A percentile compares a stretch with the other conserved stretches of the same genome.
These are phyloP conservation scores for Macquaria ambigua DNA, from an alignment of 2,113 vertebrate genomes.

Conservation along the genomic window DNA sequence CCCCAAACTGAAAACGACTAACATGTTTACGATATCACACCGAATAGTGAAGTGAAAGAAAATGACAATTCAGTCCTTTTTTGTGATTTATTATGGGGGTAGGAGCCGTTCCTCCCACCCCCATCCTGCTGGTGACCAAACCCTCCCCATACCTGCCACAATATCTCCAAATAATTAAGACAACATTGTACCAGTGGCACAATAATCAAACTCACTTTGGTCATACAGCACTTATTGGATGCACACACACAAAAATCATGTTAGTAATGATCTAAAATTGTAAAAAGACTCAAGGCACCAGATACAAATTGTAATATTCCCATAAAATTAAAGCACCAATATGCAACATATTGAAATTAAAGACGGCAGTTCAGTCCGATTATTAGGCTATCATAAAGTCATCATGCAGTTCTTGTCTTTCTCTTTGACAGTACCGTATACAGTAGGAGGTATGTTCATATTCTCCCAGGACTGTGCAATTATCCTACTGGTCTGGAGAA, in stretches of 20 bases:
- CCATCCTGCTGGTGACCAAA: background rate
- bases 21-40: too few species aligned
- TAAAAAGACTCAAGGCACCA: conserved; percentile 2
- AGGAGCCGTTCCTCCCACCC: background rate
- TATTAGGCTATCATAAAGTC: background rate
- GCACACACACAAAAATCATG: background rate
- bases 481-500: too few species aligned
- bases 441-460: background rate
- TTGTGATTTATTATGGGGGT: too few species aligned
- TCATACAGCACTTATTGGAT: background rate
- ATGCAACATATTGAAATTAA: conserved; percentile 6
- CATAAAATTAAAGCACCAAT: background rate
- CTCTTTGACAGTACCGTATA: background rate
- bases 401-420: background rate
- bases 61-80: too few species aligned
- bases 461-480: background rate
- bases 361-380: background rate
- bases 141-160: background rate
- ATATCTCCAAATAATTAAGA: conserved; percentile 9
- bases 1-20: background rate
- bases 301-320: conserved; percentile 2
- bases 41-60: too few species aligned
- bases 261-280: background rate
- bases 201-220: conserved; percentile 4
- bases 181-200: conserved; percentile 15